Conservation (phyloP, 92 coral and sea anemone species). For the Desmophyllum pertusum region DNA sequence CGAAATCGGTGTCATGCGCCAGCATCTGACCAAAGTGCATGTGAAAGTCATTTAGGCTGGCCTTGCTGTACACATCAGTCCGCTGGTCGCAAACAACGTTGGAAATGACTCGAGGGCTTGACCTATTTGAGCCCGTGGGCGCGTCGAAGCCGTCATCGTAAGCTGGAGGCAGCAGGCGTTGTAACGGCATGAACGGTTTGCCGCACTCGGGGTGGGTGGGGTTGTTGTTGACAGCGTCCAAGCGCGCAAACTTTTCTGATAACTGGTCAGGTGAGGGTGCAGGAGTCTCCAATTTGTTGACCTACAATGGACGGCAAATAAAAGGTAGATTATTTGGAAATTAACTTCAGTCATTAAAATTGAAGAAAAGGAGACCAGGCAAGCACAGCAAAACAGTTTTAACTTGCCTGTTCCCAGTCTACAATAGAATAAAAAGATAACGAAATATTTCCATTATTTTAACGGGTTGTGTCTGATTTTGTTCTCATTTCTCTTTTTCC, state of each 20-base stretch:
- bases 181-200: slow-evolving; percentile 88
- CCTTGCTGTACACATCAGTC: slow-evolving; percentile 69
- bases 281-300: slow-evolving; percentile 38
- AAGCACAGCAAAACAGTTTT: not conserved
- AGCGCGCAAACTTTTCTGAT: slow-evolving; percentile 70
- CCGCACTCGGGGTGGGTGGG: slow-evolving; percentile 82
- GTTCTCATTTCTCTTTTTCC: too few relatives aligned
- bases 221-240: slow-evolving; percentile 88
- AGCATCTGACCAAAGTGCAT: slow-evolving; percentile 95
- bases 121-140: slow-evolving; percentile 88
- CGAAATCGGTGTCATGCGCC: slow-evolving; percentile 98
- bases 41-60: slow-evolving; percentile 90
- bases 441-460: not conserved
- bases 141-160: slow-evolving; percentile 88
- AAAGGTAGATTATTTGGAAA: not conserved
- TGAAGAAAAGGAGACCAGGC: not conserved
- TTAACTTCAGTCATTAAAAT: not conserved
- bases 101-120: slow-evolving; percentile 87
- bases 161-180: slow-evolving; percentile 74
- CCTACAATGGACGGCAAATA: slow-evolving; percentile 14
- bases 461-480: not conserved
- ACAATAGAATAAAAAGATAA: not conserved
- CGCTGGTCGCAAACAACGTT: slow-evolving; percentile 93
- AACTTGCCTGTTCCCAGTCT: not conserved
- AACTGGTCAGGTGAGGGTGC: slow-evolving; percentile 38